phyloP scores from a whole-genome alignment of 2,113 vertebrate species.

The Prolemur simus region DNA sequence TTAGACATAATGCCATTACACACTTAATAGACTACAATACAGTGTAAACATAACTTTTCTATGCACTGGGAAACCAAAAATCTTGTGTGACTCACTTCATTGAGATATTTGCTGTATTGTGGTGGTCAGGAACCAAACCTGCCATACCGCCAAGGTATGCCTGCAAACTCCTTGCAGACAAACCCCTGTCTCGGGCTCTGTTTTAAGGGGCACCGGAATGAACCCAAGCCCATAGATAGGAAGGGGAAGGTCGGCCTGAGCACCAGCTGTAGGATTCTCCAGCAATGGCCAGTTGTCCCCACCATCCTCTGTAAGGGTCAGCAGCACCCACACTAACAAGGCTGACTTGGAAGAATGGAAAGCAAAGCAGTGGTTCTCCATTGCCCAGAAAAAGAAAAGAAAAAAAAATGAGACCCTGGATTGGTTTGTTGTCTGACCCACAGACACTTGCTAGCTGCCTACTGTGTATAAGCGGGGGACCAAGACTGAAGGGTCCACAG shows the following conservation, averaged over 20 bases:
- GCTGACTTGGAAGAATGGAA: too few relatives aligned
- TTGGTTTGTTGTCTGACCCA: background rate
- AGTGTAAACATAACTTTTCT: too few relatives aligned
- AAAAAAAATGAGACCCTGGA: background rate
- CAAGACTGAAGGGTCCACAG: background rate
- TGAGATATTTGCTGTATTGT: too few relatives aligned
- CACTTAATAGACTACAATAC: too few relatives aligned
- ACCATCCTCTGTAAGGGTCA: background rate
- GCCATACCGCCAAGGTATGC: too few relatives aligned
- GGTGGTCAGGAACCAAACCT: too few relatives aligned
- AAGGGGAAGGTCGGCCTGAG: background rate
- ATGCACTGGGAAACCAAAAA: too few relatives aligned
- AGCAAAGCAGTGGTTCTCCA: background rate
- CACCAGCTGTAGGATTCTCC: background rate
- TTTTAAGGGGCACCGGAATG: too few relatives aligned
- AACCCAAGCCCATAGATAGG: background rate
- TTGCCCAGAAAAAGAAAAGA: background rate
- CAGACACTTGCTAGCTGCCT: too few relatives aligned
- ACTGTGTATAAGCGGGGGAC: background rate
- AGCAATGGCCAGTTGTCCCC: fast-evolving
- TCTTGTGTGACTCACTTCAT: too few relatives aligned
- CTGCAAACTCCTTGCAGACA: background rate
- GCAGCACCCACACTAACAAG: too few relatives aligned
- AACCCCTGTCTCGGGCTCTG: background rate
- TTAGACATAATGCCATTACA: too few relatives aligned